Percentiles rank a stretch among this genome's conserved stretches.
Conservation (phyloP, 2,113 vertebrate species). For the Elephas maximus region DNA sequence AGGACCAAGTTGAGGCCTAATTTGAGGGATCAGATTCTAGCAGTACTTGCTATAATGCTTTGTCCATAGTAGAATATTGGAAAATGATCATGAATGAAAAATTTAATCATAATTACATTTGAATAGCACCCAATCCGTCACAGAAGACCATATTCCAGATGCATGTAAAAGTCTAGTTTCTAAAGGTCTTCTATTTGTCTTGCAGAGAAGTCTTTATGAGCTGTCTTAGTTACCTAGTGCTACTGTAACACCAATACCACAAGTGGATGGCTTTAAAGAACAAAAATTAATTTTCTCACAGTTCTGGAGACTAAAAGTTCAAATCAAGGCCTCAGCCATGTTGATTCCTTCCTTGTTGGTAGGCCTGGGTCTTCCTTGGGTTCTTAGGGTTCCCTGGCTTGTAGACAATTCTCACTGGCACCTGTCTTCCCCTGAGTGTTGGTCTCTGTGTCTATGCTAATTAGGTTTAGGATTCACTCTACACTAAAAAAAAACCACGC, state of each 20-base stretch:
- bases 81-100: neutral
- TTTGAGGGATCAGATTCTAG: neutral
- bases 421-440: neutral
- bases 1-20: neutral
- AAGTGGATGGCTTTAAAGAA: neutral
- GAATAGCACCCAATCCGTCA: neutral
- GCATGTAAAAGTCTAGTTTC: neutral
- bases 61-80: neutral
- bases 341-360: neutral
- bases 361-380: neutral
- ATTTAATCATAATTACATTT: constrained; percentile 12
- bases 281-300: neutral
- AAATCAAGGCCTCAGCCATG: neutral
- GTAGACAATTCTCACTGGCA: neutral
- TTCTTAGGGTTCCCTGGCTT: neutral
- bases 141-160: neutral
- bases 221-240: neutral
- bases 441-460: neutral
- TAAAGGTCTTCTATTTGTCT: neutral
- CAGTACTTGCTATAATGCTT: neutral
- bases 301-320: neutral
- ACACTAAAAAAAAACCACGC: too few species aligned
- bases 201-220: neutral
- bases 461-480: neutral
- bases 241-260: neutral